Evolutionary conservation across 2,888 invertebrate genomes (phyloP).

Genomic region (Cryptosula pallasiana): DNA sequence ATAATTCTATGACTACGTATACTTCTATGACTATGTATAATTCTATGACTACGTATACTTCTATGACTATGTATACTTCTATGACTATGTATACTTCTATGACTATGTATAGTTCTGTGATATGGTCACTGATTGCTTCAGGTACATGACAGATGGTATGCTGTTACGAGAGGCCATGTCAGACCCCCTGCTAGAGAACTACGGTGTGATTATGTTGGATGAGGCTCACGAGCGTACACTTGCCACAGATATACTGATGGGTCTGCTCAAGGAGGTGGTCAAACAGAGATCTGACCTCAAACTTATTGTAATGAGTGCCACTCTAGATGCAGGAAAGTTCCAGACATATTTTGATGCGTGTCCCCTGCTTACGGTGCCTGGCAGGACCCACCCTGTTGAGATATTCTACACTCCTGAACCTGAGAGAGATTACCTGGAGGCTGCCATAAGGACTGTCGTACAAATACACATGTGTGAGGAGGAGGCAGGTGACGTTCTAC

Average conservation of each 20-base stretch:
- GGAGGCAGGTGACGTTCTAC: constrained; percentile 76
- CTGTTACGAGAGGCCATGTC: constrained; percentile 97
- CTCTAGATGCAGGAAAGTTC: constrained; percentile 97
- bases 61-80: too few species aligned
- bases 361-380: constrained; percentile 96
- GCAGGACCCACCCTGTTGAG: constrained; percentile 88
- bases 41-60: too few species aligned
- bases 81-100: too few species aligned
- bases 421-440: constrained; percentile 94
- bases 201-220: constrained; percentile 90
- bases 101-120: too few species aligned
- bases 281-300: constrained; percentile 88
- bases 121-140: constrained; percentile 47
- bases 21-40: too few species aligned
- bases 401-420: constrained; percentile 99
- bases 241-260: constrained; percentile 98
- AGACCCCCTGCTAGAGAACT: constrained; percentile 92
- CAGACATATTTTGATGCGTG: constrained; percentile 95
- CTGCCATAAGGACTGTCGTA: constrained; percentile 93
- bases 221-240: constrained; percentile 98
- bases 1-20: too few species aligned
- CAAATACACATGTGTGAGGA: constrained; percentile 82
- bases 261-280: constrained; percentile 90
- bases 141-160: constrained; percentile 99
- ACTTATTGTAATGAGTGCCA: constrained; percentile 98